Conservation (phyloP, 1,140 invertebrate genomes). For the Ceratina calcarata region DNA sequence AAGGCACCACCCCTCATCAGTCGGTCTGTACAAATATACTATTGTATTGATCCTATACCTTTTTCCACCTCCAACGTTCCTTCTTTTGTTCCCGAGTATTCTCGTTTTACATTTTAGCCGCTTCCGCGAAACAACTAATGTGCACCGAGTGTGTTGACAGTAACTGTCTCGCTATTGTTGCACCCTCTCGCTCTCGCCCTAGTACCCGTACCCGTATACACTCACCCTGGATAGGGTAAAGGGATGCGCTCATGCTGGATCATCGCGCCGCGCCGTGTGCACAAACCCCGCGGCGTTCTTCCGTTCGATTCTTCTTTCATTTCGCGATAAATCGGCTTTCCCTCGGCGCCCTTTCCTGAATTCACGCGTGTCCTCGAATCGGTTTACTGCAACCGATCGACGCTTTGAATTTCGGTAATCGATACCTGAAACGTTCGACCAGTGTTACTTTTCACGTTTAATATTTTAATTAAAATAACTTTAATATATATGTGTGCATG, state of each 20-base stretch:
- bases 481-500: neutral
- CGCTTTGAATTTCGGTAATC: conserved; percentile 24
- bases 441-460: neutral
- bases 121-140: conserved; percentile 77
- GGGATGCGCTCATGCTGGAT: conserved; percentile 46
- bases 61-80: conserved; percentile 59
- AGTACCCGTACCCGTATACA: too few species aligned
- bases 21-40: conserved; percentile 73
- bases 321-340: conserved; percentile 64
- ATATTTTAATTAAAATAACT: neutral
- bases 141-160: conserved; percentile 69
- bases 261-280: conserved; percentile 58
- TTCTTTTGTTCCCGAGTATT: conserved; percentile 71
- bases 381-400: conserved; percentile 12
- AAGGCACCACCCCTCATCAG: conserved; percentile 71
- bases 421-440: neutral
- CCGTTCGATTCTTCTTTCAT: conserved; percentile 62
- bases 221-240: neutral
- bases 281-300: conserved; percentile 60
- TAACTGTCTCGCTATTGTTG: conserved; percentile 70
- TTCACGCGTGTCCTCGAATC: neutral
- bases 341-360: neutral
- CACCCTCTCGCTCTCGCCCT: conserved; percentile 40
- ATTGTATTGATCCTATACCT: conserved; percentile 75
- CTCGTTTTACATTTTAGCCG: conserved; percentile 73